Base-by-base conservation (phyloP, 2,797 vertebrate species). In the Myripristis murdjan region DNA sequence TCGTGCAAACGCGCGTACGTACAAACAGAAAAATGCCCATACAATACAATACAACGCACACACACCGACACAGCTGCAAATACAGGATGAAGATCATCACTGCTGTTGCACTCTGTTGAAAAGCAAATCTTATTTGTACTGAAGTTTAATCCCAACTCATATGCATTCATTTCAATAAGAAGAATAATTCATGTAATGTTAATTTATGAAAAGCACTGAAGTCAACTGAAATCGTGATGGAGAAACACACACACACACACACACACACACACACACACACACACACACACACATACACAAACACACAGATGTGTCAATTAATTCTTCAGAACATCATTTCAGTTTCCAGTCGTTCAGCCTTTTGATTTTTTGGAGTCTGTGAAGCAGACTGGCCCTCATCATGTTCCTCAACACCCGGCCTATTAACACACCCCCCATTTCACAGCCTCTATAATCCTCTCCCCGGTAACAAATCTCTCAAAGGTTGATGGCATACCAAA, bases 341-440 rank as follows among this genome's bases (percentile, higher is more conserved):
- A 49, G 53, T 73, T 85, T 79, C 67, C 41, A 65, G 73, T 79
- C 55, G 66, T 85, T 82, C 73, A 53, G 79, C 61, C 68, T 75
- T 86, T 89, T 84, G 79, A 88, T 88, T 84, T 88, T 87, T 54
- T 56, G 46, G 58, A 63, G 72, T 26, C 70, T 70, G 72, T 86
- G 79, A 87, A 77, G 82, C 54, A 62, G 71, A 76, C 77, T 64
- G 82, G 76, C 70, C 80, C 73, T 81, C 84, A 70, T 82, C 66
- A 48, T 70, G 77, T 65, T 82, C 83, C 64, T 84, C 69, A 86
- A 82, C 82, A 82, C 68, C 81, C 79, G 26, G 74, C 84, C 84
- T 82, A 90, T 91, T 90, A 93, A 87, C 84, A 88, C 85, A 87
- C n/a, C 80, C 69, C 83, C 79, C 86, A 86, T 91, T 91, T 87